Base-by-base conservation (phyloP, 2,888 invertebrate genomes). In the Azorinus chamasolen region DNA sequence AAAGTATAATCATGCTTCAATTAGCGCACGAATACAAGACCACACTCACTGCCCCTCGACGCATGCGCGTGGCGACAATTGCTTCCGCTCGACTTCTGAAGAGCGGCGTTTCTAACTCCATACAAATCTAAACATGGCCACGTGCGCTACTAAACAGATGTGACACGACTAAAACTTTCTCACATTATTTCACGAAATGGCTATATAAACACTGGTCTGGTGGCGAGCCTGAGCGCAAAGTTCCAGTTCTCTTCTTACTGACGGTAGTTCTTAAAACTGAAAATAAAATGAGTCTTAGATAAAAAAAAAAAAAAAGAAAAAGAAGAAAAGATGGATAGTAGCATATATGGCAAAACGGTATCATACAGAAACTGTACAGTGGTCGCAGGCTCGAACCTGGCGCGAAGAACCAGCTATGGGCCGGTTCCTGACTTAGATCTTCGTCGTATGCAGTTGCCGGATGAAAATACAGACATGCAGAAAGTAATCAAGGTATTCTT, bases 11-110 rank as follows among this genome's bases (percentile, higher is more conserved):
- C 75, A 68, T 46, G 27, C 62, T 43, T 22, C 64, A 72, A 79
- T 79, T 75, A 79, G 71, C 72, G 78, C 64, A 59, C 64, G 54
- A 72, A 72, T 78, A 72, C 64, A 74, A 58, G 50, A 54, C 64
- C 51, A 68, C 79, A 58, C 37, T 62, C 64, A 41, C 24, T 54
- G 59, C 62, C 48, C 55, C 57, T 59, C 55, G 54, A 68, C 80
- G 73, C 76, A 76, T 73, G 80, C 80, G 76, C 57, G 66, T 58
- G 80, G 41, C 70, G 39, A 54, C 50, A 58, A 80, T 76, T 66
- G 65, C 66, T 76, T 76, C 80, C 76, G 76, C 55, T 57, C 27
- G 54, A 66, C 59, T 50, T 72, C 32, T 55, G 65, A 73, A 69
- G 73, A 64, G 70, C 61, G 46, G 57, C 58, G 59, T 39, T 62